phyloP scores from a whole-genome alignment of 1,140 invertebrate species.

The Drosophila lacteicornis region DNA sequence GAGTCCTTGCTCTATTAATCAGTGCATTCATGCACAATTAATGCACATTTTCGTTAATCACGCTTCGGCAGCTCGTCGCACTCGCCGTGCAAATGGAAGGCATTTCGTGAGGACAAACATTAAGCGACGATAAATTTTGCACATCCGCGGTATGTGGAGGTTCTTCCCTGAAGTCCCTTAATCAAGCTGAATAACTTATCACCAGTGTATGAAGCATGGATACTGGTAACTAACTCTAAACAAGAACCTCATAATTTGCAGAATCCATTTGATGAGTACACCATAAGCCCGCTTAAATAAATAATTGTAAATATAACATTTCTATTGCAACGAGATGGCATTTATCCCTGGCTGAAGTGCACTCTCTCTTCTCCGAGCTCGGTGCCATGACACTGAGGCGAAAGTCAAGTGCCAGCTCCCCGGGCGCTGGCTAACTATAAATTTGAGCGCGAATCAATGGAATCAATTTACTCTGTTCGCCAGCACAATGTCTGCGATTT shows the following conservation, averaged over 20 bases:
- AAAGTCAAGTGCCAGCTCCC: slow-evolving; percentile 40
- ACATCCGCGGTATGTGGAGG: slow-evolving; percentile 2
- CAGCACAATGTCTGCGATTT: slow-evolving; percentile 12
- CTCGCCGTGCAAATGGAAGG: slow-evolving; percentile 23
- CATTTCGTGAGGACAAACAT: slow-evolving; percentile 24
- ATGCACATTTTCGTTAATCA: slow-evolving; percentile 75
- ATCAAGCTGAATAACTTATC: slow-evolving; percentile 8
- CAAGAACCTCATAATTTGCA: not conserved
- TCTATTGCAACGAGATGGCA: slow-evolving; percentile 5
- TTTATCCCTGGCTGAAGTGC: slow-evolving; percentile 2
- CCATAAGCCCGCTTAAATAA: not conserved
- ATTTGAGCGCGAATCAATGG: slow-evolving; percentile 62
- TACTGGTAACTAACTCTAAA: not conserved
- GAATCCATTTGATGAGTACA: not conserved
- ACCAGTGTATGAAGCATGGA: not conserved
- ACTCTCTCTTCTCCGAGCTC: not conserved
- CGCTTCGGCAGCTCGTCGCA: slow-evolving; percentile 52
- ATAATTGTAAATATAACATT: not conserved
- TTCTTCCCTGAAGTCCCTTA: not conserved
- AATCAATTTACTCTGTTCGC: slow-evolving; percentile 53
- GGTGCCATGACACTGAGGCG: slow-evolving; percentile 10
- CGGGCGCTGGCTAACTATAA: slow-evolving; percentile 37
- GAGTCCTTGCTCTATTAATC: slow-evolving; percentile 63
- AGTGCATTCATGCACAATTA: slow-evolving; percentile 71
- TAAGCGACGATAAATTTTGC: slow-evolving; percentile 10